phyloP scores from a whole-genome alignment of 2,797 vertebrate species.

The Adrianichthys oophorus region DNA sequence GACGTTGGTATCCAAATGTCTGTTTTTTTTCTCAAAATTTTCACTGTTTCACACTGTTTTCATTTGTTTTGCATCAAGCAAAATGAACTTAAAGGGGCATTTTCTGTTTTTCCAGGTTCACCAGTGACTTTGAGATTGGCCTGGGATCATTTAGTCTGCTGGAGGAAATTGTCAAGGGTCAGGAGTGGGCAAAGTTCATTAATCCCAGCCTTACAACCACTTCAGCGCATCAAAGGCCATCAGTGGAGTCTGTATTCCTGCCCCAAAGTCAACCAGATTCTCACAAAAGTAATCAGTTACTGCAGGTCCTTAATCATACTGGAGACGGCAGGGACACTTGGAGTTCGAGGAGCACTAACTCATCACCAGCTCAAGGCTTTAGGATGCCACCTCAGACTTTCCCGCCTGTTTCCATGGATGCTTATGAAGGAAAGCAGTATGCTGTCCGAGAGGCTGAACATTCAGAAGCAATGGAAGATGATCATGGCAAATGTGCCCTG shows the following conservation, averaged over 20 bases:
- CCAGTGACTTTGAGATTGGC: constrained; percentile 60
- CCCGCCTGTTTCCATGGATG: constrained; percentile 28
- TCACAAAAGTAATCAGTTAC: constrained; percentile 3
- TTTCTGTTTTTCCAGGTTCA: constrained; percentile 31
- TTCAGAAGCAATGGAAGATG: constrained; percentile 62
- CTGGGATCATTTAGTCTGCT: constrained; percentile 74
- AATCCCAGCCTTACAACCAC: constrained; percentile 28
- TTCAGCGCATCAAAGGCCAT: constrained; percentile 34
- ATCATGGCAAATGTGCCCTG: constrained; percentile 16
- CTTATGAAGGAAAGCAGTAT: constrained; percentile 24
- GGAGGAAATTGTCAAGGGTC: constrained; percentile 75
- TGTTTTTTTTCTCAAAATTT: no score
- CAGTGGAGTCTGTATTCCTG: constrained; percentile 16
- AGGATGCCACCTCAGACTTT: constrained; percentile 15
- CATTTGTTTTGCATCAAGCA: not conserved
- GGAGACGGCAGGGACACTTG: constrained; percentile 15
- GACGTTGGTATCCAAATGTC: no score
- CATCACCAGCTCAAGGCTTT: constrained; percentile 3
- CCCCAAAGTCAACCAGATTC: constrained; percentile 3
- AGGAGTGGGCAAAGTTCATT: constrained; percentile 76
- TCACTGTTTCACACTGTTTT: no score
- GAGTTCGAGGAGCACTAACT: constrained; percentile 19
- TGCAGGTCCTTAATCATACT: constrained; percentile 15
- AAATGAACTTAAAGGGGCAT: constrained; percentile 5
- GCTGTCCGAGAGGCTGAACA: constrained; percentile 11